Evolutionary conservation across 1,140 invertebrate genomes (phyloP), one percentile per base, ranked within the genome.

Genomic region (Macrobrachium rosenbergii): DNA sequence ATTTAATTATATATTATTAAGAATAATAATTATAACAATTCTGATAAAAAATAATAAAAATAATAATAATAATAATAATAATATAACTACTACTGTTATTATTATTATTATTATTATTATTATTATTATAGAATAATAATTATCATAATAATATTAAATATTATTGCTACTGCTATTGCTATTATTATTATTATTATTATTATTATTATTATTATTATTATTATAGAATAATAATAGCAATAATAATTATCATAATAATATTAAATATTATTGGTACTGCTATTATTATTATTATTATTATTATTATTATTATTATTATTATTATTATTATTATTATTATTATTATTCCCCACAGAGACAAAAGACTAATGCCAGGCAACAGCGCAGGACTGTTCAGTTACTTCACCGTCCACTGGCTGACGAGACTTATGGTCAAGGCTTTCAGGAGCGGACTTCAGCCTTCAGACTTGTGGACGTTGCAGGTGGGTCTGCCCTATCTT

Each of bases 331-430:
- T 69, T 19, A 69, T 69, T 28, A 69, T 69, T 23, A 69, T 69
- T 28, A 69, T 69, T 28, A n/a, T 23, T 69, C 23, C 28, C 63
- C 0, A 21, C 84, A 89, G 88, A 79, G 81, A 89, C 84, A 82
- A 86, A 79, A 77, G 37, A 21, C 58, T 82, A 45, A 37, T 89
- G 7, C 88, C 88, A 12, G 63, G 84, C 28, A 86, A 94, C 63
- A 91, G 91, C 60, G 92, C 93, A 11, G 93, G 93, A 10, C 92
- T 93, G 63, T 92, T 94, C 88, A 94, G 93, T 7, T 93, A 93
- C 76, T 91, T 94, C 11, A 93, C 93, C 45, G 94, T 93, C 84
- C 92, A 92, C 19, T 95, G 94, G 94, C 90, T 95, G 88, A 93
- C 93, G 2, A 91, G 91, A 12, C 92, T 94, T 58, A 93, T 95